Evolutionary conservation across 1,140 invertebrate species (phyloP), one percentile per base, ranked within the genome.

Genomic region (Drosophila biarmipes): DNA sequence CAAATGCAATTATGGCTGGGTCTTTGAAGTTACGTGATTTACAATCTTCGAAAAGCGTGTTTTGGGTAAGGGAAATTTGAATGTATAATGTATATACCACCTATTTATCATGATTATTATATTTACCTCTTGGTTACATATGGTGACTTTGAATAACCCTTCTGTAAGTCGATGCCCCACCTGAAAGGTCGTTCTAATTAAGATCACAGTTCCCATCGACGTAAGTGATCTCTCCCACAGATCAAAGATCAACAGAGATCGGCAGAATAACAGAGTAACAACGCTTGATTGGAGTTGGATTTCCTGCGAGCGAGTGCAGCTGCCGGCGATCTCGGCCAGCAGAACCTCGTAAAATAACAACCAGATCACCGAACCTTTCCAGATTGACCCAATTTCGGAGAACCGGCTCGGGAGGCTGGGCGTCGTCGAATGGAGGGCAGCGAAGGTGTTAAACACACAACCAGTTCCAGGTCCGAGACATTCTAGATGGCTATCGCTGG

Each of bases 331-430:
- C 19, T 34, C 29, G 45, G 29, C 24, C 63, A 68, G 46, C 40
- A 58, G 43, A 67, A 80, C 66, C 64, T 76, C 54, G 15, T 61
- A 78, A 54, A 57, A 81, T 76, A 86, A 78, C 80, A 87, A 86
- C 69, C 58, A 87, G 82, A 86, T 86, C 82, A 82, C 56, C 64
- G 85, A 86, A 87, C 82, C 82, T 87, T 86, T 87, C 82, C 82
- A 74, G 78, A 87, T 82, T 87, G 82, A 86, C 82, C 82, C 62
- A 86, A 68, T 82, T 86, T 53, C 40, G 29, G 14, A 52, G 67
- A 89, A 87, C 82, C 78, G 78, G 82, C 75, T 87, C 57, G 61
- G 52, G n/a, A 54, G 61, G 61, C 45, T 43, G 24, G 34, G 5
- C 7, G 40, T 31, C 7, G 40, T 31, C 49, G 66, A 69, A 69